These are phyloP conservation scores for Lithobates sylvaticus DNA, from an alignment of 2,797 vertebrate species.

Conservation along the genomic window DNA sequence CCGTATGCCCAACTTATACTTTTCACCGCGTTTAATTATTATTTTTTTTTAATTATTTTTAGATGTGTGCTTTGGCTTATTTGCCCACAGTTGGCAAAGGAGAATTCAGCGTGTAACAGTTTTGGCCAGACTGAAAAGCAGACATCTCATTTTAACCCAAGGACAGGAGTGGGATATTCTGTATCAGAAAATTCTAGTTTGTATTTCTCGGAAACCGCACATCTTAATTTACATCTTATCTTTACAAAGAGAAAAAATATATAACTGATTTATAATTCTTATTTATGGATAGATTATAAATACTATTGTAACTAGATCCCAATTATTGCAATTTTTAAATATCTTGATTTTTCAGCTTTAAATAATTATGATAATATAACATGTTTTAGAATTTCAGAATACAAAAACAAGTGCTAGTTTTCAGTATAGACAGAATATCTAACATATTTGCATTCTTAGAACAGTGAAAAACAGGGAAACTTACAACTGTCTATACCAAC, in stretches of 20 bases:
- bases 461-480: too few relatives aligned
- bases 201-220: not conserved
- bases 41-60: slow-evolving; percentile 9
- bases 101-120: not conserved
- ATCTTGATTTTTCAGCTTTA: too few relatives aligned
- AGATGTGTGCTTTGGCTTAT: not conserved
- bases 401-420: too few relatives aligned
- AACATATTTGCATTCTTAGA: too few relatives aligned
- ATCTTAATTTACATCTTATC: not conserved
- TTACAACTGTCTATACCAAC: too few relatives aligned
- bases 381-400: too few relatives aligned
- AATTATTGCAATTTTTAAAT: too few relatives aligned
- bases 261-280: not conserved
- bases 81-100: not conserved
- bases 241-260: not conserved
- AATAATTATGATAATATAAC: too few relatives aligned
- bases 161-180: not conserved
- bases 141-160: not conserved
- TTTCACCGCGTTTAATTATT: slow-evolving; percentile 18
- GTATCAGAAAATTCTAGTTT: not conserved
- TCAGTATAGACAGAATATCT: too few relatives aligned
- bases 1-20: not conserved
- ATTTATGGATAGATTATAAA: not conserved
- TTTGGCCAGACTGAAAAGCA: not conserved
- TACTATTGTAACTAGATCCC: too few relatives aligned